Evolutionary conservation across 1,140 invertebrate species (phyloP), one percentile per base, ranked within the genome.

Genomic region (Riptortus pedestris): DNA sequence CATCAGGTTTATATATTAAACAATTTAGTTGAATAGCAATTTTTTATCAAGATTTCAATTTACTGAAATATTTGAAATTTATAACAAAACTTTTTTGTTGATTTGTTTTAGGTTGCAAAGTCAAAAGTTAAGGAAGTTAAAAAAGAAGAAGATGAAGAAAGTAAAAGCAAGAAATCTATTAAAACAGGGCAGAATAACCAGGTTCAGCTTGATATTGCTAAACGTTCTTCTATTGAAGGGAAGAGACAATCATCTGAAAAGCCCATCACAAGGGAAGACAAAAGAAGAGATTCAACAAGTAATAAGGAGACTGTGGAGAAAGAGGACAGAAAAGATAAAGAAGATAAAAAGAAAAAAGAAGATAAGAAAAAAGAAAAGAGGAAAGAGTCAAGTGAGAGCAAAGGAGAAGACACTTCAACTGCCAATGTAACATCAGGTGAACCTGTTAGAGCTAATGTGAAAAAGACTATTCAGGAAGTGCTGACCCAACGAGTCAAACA

Each of bases 401-500:
- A 68, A 26, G 26, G n/a, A 38, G 57, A 38, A 59, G 26, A n/a
- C 28, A 59, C 24, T 59, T 16, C 28, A 18, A 14, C 57, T 31
- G 2, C 28, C n/a, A 5, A 26, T 59, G 16, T 29, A 9, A 14
- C 9, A 18, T 55, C 51, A 5, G 28, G 3, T 2, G 57, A 91
- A 70, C 83, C 85, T 0, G 83, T 91, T 29, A 76, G 91, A 60
- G 75, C 87, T 0, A 92, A 87, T 74, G 88, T 93, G 16, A 80
- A 85, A 33, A 91, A 88, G 69, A 85, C 87, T 0, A 74, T 95
- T 20, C 83, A 86, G 29, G 86, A 89, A 67, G 80, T 85, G 59
- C 73, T 90, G 28, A 76, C 75, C 14, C 76, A 76, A 47, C 76
- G 87, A 45, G 82, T 88, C 68, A 82, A 82, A 48, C 84, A 86